Evolutionary conservation across 1,140 invertebrate species (phyloP), one percentile per base, ranked within the genome.

Genomic region (Galendromus occidentalis): DNA sequence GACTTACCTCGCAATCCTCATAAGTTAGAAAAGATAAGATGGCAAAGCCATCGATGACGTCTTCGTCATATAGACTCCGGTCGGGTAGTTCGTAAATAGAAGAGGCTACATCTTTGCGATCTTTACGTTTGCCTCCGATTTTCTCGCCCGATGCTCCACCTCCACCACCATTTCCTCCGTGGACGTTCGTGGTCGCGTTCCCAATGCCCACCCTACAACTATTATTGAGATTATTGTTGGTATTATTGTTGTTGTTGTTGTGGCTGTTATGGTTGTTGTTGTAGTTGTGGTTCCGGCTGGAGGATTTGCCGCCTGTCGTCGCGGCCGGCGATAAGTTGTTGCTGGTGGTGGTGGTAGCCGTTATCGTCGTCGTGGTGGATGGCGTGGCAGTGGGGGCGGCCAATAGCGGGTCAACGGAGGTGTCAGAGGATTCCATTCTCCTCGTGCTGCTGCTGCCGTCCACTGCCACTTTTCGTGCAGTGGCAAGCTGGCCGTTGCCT

Each of bases 1-100:
- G n/a, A 59, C 51, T 17, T 22, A 59, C 51, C 51, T 59, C 25
- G 51, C 51, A 59, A 22, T 59, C 51, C 14, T 59, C 51, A 59
- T 59, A 59, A 33, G 51, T 18, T 25, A 59, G 51, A 25, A 59
- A 59, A 20, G 51, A 59, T 14, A 59, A 9, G 17, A 59, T 59
- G 33, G 51, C 51, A 25, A 59, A 59, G 25, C 51, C 51, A 59
- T 59, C 51, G 25, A 59, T 59, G 22, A 59, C 25, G 22, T 59
- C 51, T 22, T 59, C 51, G 22, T 59, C 51, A 22, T 29, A 25
- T 12, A 59, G 51, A 25, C 14, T 14, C 14, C 51, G 22, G 25
- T 59, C 51, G 4, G 25, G 25, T 9, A 18, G 14, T 1, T 59
- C 51, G 4, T 33, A 25, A 33, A 14, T 33, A 25, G 22, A 17